Conservation (phyloP, 2,888 invertebrate species). For the Ctena decussata region DNA sequence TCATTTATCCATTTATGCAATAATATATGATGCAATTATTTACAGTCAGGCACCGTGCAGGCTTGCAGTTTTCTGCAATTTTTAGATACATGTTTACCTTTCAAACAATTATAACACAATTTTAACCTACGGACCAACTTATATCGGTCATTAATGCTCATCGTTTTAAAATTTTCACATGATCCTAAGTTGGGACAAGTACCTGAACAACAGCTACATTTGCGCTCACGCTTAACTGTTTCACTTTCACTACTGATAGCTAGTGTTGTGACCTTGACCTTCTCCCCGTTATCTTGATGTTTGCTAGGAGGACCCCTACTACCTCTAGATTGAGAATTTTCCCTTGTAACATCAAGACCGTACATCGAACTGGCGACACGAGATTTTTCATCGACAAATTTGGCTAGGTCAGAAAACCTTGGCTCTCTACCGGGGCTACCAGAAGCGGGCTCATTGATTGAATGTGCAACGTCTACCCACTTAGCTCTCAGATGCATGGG, state of each 20-base stretch:
- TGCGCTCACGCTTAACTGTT: background rate
- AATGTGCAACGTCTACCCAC: no score
- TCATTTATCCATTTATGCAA: slow-evolving; percentile 31
- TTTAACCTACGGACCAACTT: slow-evolving; percentile 22
- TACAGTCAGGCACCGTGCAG: no score
- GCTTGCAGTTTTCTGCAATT: slow-evolving; percentile 34
- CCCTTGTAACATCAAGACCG: background rate
- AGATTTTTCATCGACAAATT: no score
- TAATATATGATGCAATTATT: slow-evolving; percentile 28
- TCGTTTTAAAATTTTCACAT: background rate
- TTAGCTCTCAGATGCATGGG: no score
- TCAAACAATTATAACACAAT: no score
- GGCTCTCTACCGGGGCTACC: no score
- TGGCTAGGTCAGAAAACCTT: no score
- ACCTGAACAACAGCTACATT: background rate
- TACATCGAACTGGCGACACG: no score
- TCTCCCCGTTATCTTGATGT: background rate
- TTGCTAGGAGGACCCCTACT: background rate
- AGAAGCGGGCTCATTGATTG: no score
- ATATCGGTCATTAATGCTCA: slow-evolving; percentile 10
- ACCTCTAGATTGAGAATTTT: background rate
- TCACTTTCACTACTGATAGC: background rate
- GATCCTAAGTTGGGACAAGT: background rate
- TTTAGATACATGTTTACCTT: slow-evolving; percentile 38
- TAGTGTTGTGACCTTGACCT: background rate